Evolutionary conservation across 1,140 invertebrate genomes (phyloP).

Genomic region (Papilio machaon): DNA sequence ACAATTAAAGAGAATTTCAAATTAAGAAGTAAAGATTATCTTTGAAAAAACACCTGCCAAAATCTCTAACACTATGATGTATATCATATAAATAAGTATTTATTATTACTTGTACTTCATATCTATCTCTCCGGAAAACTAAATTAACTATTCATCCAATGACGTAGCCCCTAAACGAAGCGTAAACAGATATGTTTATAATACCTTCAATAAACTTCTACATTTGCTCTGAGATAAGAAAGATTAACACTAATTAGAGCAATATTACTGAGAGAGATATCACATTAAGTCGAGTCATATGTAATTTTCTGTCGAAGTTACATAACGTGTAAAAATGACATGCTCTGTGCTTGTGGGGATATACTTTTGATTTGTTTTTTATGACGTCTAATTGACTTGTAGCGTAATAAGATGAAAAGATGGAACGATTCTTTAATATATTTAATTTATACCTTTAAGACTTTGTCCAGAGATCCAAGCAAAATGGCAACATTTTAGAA

Average conservation of each 20-base stretch:
- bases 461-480: no score
- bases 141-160: background rate
- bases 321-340: background rate
- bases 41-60: no score
- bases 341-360: background rate
- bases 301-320: background rate
- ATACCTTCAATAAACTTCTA: constrained; percentile 57
- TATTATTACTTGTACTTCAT: background rate
- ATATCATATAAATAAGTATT: no score
- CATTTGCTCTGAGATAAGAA: constrained; percentile 48
- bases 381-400: background rate
- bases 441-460: no score
- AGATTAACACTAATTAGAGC: constrained; percentile 40
- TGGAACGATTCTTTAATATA: no score
- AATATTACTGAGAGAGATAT: constrained; percentile 21
- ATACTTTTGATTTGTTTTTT: background rate
- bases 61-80: no score
- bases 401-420: background rate
- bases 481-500: no score
- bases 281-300: background rate
- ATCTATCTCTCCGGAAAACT: background rate
- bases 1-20: no score
- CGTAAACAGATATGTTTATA: constrained; percentile 39
- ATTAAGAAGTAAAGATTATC: no score
- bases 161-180: constrained; percentile 1